phyloP scores from a whole-genome alignment of 2,113 vertebrate species.

The Chauna torquata region DNA sequence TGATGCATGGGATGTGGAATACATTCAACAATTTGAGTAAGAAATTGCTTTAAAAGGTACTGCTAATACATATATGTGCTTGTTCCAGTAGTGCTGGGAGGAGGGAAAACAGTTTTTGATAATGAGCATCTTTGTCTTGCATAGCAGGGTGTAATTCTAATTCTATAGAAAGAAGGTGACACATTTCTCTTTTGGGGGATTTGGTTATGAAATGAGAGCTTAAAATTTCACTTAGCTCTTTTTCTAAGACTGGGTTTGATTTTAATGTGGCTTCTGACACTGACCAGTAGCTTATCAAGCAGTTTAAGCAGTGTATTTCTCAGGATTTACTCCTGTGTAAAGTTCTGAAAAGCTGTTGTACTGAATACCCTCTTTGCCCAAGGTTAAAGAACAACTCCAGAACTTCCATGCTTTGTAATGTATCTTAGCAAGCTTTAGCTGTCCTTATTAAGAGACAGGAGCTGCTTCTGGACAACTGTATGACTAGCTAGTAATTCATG shows the following conservation, averaged over 20 bases:
- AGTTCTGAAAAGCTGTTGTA: fast-evolving
- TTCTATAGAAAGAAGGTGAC: not conserved
- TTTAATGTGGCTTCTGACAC: not conserved
- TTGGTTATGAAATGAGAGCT: not conserved
- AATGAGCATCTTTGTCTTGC: too few relatives aligned
- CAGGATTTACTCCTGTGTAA: not conserved
- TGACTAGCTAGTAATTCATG: fast-evolving
- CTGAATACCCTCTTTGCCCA: fast-evolving
- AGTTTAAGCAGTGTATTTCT: not conserved
- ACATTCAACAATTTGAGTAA: not conserved
- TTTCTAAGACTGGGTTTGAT: not conserved
- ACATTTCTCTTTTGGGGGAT: not conserved
- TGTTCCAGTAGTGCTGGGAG: not conserved
- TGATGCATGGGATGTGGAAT: fast-evolving
- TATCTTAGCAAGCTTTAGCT: too few relatives aligned
- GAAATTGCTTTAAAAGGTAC: not conserved
- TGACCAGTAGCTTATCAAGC: fast-evolving
- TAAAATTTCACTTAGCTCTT: not conserved
- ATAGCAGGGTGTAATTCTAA: too few relatives aligned
- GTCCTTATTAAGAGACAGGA: not conserved
- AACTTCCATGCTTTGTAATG: not conserved
- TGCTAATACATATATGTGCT: fast-evolving
- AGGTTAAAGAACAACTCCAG: not conserved
- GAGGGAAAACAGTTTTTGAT: not conserved
- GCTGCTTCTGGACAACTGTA: not conserved